phyloP scores from a whole-genome alignment of 2,797 vertebrate species.

The Merluccius polli region DNA sequence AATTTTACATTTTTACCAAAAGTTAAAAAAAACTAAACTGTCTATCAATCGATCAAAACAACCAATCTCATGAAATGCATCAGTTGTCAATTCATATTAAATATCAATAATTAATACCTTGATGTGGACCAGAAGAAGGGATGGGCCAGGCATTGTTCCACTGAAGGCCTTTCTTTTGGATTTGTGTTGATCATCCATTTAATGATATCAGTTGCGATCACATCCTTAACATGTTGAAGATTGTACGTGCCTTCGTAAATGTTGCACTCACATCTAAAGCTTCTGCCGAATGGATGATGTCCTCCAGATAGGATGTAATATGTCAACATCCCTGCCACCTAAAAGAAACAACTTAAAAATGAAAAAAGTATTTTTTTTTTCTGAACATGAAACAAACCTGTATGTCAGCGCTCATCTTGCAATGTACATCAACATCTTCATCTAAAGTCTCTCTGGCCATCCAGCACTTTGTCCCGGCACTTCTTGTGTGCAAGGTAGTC shows the following conservation, averaged over 20 bases:
- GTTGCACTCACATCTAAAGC: constrained; percentile 17
- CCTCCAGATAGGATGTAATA: constrained; percentile 68
- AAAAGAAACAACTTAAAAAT: neutral
- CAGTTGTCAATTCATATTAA: neutral
- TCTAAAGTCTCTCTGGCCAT: constrained; percentile 58
- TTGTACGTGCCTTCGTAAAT: constrained; percentile 39
- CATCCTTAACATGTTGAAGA: constrained; percentile 52
- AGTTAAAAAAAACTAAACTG: neutral
- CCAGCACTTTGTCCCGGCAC: constrained; percentile 65
- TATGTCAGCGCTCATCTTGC: constrained; percentile 58
- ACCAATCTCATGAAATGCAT: neutral
- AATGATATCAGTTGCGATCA: constrained; percentile 56
- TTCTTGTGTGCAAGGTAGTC: constrained; percentile 42
- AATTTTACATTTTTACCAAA: neutral
- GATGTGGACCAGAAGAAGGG: constrained; percentile 58
- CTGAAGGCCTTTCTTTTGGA: constrained; percentile 47
- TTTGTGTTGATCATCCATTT: constrained; percentile 57
- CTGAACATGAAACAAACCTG: constrained; percentile 44
- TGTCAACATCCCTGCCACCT: constrained; percentile 69
- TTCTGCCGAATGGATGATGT: constrained; percentile 58
- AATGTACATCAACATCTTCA: constrained; percentile 17
- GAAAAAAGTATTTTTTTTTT: neutral
- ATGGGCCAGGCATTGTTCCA: constrained; percentile 56
- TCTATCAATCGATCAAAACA: no score
- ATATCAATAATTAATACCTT: neutral